Evolutionary conservation across 2,797 vertebrate species (phyloP).

Genomic region (Sebastes matsubarae): DNA sequence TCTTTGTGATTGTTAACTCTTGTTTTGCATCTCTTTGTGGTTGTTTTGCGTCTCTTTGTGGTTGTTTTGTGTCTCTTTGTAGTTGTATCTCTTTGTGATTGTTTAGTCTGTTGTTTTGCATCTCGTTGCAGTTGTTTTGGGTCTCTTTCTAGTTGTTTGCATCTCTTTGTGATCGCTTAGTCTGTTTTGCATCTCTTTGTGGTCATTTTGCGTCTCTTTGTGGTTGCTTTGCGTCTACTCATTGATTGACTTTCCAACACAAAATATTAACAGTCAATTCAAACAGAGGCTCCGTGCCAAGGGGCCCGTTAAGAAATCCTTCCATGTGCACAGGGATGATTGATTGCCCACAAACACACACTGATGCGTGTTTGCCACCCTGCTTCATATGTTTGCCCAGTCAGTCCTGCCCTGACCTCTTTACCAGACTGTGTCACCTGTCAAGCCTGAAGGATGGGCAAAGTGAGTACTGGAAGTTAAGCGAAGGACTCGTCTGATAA

Average conservation of each 20-base stretch:
- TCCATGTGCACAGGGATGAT: neutral
- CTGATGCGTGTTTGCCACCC: neutral
- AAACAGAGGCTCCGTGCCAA: neutral
- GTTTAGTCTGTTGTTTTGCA: too few relatives aligned
- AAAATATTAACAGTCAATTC: neutral
- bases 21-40: too few relatives aligned
- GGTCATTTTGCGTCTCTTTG: too few relatives aligned
- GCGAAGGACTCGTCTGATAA: neutral
- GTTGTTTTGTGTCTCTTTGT: neutral
- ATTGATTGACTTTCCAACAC: neutral
- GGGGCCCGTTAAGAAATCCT: neutral
- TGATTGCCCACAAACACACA: slow-evolving; percentile 5
- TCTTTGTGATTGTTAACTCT: too few relatives aligned
- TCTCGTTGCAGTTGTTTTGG: too few relatives aligned
- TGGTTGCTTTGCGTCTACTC: neutral
- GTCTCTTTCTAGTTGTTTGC: too few relatives aligned
- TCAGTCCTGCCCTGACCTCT: slow-evolving; percentile 22
- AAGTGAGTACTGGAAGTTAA: neutral
- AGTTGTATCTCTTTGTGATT: too few relatives aligned
- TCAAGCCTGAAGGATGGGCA: slow-evolving; percentile 17
- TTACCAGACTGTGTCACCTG: slow-evolving; percentile 21
- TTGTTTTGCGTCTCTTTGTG: too few relatives aligned
- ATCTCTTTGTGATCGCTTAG: too few relatives aligned
- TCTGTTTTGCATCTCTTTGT: too few relatives aligned
- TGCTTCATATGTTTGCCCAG: slow-evolving; percentile 26